phyloP scores from a whole-genome alignment of 2,113 vertebrate genomes.

The Zosterops lateralis region DNA sequence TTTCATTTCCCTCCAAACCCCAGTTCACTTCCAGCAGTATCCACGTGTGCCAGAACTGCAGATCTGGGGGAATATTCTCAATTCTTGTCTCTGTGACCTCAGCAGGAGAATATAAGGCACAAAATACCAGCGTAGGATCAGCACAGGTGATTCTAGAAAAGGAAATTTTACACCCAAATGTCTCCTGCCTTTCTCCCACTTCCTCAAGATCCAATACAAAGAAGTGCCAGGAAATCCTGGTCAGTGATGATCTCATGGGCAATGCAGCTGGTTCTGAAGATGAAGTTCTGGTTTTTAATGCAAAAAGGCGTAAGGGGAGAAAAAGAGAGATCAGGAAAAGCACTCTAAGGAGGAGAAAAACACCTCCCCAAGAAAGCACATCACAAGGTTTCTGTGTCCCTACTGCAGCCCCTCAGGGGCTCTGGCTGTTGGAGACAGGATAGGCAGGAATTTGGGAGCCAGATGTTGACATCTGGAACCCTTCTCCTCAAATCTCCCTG shows the following conservation, averaged over 20 bases:
- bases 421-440: not conserved
- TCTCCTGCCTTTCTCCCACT: not conserved
- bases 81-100: not conserved
- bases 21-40: not conserved
- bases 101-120: not conserved
- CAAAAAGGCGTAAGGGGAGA: not conserved
- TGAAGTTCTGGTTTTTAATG: not conserved
- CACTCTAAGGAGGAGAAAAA: not conserved
- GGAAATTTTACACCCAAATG: not conserved
- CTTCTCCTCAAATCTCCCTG: not conserved
- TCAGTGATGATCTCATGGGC: rapidly evolving
- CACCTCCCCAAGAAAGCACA: not conserved
- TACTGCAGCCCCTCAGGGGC: not conserved
- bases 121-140: not conserved
- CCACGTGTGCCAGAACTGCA: not conserved
- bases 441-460: not conserved
- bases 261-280: not conserved
- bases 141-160: not conserved
- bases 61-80: not conserved
- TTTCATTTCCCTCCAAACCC: not conserved
- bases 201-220: not conserved
- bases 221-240: not conserved
- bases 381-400: rapidly evolving
- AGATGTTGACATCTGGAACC: not conserved
- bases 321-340: not conserved